A percentile compares a stretch with the other conserved stretches of the same genome.
phyloP scores from a whole-genome alignment of 2,888 invertebrate species.

The Erebia ligea region DNA sequence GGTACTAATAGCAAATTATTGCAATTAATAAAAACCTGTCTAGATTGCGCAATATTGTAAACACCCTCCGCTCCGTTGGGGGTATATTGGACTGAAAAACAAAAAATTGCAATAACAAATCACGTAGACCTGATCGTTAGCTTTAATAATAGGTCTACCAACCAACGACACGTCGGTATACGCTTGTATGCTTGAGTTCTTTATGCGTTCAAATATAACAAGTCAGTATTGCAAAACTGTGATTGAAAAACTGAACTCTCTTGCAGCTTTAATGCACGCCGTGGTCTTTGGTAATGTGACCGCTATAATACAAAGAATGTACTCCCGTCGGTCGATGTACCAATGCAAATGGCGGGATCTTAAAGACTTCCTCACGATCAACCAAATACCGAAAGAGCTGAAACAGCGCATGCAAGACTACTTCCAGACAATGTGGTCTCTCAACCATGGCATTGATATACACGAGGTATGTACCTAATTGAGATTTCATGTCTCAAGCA shows the following conservation, averaged over 20 bases:
- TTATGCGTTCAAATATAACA: too few species aligned
- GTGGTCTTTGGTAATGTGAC: slow-evolving; percentile 99
- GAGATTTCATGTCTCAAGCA: slow-evolving; percentile 1
- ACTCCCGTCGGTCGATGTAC: slow-evolving; percentile 95
- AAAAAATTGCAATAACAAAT: too few species aligned
- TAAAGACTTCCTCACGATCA: slow-evolving; percentile 96
- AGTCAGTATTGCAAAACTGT: not conserved
- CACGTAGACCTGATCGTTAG: too few species aligned
- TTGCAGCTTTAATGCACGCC: slow-evolving; percentile 97
- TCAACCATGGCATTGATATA: slow-evolving; percentile 98
- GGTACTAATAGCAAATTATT: too few species aligned
- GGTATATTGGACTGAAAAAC: too few species aligned
- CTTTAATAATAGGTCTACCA: too few species aligned
- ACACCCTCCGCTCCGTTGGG: too few species aligned
- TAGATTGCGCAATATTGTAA: too few species aligned
- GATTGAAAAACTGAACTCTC: not conserved
- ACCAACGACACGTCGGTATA: not conserved
- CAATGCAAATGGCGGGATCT: slow-evolving; percentile 97
- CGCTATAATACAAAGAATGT: slow-evolving; percentile 98
- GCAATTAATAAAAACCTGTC: too few species aligned
- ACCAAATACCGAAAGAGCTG: slow-evolving; percentile 97
- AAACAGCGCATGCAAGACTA: slow-evolving; percentile 98
- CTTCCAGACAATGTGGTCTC: slow-evolving; percentile 98
- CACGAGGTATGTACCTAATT: slow-evolving; percentile 88
- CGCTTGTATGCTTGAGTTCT: too few species aligned